Base-by-base conservation (phyloP, 2,797 vertebrate genomes). In the Falco cherrug region DNA sequence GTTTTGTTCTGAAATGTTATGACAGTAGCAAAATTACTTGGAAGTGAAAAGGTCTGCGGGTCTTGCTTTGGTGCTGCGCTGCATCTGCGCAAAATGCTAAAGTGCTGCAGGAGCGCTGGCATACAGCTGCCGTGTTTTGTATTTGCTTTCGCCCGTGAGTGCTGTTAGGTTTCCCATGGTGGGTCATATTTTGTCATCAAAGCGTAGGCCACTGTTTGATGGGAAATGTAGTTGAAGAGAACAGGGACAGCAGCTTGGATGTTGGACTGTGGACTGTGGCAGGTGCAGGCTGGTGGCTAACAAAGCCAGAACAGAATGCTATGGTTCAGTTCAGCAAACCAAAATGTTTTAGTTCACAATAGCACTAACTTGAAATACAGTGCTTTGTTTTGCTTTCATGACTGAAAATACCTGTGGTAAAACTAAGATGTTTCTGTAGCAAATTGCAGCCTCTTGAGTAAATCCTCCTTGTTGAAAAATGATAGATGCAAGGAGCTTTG, bases 201-300 rank as follows among this genome's bases (percentile, higher is more conserved):
- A 63, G 21, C 3, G 7, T 0, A 24, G 26, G 13, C 13, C 20
- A 9, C 16, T 41, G 18, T 39, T 50, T 3, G 4, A 25, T 35
- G 29, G 69, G 51, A 77, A 56, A 8, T 17, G 10, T 6, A 28
- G 29, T 60, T 78, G 33, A 56, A 57, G 80, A 31, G 13, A 79
- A 26, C 2, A 13, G 17, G 45, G 24, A 25, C 26, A 12, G 22
- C 48, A 54, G 28, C 6, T 87, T 31, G 14, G 2, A 8, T 31
- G 16, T 29, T 50, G n/a, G 26, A 33, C 20, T 11, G 33, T 33
- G 31, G 41, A 29, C 26, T 69, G 2, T 0, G 2, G 47, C 48
- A 68, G 33, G 17, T 50, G 51, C 47, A 59, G 19, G 22, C 3
- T 17, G 39, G 26, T 39, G 20, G 19, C 41, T 22, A 41, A 71